Conservation (phyloP, 2,797 vertebrate species). For the Adelosebastes latens region DNA sequence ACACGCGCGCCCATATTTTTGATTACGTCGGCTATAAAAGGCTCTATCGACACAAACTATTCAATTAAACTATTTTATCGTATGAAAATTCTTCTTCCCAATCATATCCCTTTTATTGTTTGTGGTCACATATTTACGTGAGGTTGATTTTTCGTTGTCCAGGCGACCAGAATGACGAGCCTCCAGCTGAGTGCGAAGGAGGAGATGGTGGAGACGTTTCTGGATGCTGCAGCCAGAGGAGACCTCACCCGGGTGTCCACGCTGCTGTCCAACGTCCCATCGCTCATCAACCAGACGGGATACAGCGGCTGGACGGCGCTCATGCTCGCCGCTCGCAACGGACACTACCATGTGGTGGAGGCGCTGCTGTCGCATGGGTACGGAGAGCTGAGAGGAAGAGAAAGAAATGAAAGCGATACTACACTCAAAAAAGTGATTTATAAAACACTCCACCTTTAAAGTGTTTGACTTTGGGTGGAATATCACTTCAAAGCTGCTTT, state of each 20-base stretch:
- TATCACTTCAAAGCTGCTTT: background rate
- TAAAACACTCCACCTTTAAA: background rate
- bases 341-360: constrained; percentile 82
- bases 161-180: constrained; percentile 72
- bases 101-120: background rate
- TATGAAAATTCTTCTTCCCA: background rate
- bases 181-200: constrained; percentile 68
- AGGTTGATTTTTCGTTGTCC: background rate
- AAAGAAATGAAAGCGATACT: background rate
- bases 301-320: constrained; percentile 91
- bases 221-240: constrained; percentile 85
- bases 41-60: too few relatives aligned
- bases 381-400: background rate
- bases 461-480: background rate
- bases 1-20: too few relatives aligned
- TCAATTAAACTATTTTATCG: too few relatives aligned
- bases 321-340: constrained; percentile 92
- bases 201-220: constrained; percentile 83
- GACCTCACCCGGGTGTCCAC: constrained; percentile 78
- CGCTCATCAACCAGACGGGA: constrained; percentile 83
- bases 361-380: constrained; percentile 89
- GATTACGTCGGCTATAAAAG: too few relatives aligned
- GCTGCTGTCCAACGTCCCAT: constrained; percentile 77
- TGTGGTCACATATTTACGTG: background rate
- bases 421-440: background rate